These are phyloP conservation scores for Stegophylla sp. DNA, from an alignment of 2,888 invertebrate genomes.

Conservation along the genomic window DNA sequence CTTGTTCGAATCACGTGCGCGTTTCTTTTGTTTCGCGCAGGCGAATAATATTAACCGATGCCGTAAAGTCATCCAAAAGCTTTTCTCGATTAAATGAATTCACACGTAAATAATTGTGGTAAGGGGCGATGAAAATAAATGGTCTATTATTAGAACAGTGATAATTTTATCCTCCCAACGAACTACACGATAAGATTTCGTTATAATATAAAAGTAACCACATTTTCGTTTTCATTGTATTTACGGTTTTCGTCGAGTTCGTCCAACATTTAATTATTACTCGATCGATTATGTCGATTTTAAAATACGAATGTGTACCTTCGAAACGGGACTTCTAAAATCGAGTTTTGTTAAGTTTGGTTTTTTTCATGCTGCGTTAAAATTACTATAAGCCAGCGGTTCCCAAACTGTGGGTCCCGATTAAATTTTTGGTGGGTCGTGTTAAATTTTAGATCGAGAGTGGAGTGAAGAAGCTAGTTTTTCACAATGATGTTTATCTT, in stretches of 20 bases:
- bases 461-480: too few species aligned
- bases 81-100: conserved; percentile 42
- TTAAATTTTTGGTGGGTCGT: too few species aligned
- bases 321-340: too few species aligned
- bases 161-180: background rate
- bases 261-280: too few species aligned
- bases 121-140: conserved; percentile 6
- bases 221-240: background rate
- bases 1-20: conserved; percentile 2
- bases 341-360: too few species aligned
- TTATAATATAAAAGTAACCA: background rate
- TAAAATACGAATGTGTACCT: too few species aligned
- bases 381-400: too few species aligned
- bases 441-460: too few species aligned
- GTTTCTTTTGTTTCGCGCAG: background rate
- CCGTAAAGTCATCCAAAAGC: conserved; percentile 10
- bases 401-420: too few species aligned
- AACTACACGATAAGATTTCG: background rate
- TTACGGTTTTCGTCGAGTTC: background rate
- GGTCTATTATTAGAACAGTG: conserved; percentile 11
- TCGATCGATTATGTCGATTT: too few species aligned
- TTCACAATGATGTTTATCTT: too few species aligned
- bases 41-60: conserved; percentile 10
- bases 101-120: background rate
- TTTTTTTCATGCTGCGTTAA: too few species aligned